Evolutionary conservation across 2,113 vertebrate genomes (phyloP), one percentile per base, ranked within the genome.

Genomic region (Cygnus atratus): DNA sequence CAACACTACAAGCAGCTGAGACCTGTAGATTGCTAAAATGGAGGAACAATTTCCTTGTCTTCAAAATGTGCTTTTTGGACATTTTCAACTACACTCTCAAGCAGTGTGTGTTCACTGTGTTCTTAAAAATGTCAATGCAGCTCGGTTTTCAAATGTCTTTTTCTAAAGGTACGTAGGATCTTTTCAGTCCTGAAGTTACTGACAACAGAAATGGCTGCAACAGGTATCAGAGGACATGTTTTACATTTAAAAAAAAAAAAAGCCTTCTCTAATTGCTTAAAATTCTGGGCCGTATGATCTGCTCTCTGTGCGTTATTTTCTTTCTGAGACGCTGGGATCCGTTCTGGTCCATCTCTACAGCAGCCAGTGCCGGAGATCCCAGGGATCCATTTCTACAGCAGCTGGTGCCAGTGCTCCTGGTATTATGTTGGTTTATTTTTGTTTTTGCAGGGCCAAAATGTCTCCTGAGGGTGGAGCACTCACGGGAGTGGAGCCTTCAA

Each of bases 91-190:
- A 50, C 10, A 22, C 16, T 65, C 9, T 1, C 18, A 43, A 48
- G 37, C 28, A 70, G 12, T 16, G 73, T 14, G 8, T 1, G 1
- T 77, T 77, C 4, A 6, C 4, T 0, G 0, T 63, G 15, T 29
- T 87, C 37, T 80, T 84, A 78, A 86, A 66, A 88, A 48, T 4
- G 8, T 67, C 16, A 11, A 68, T 11, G 5, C 33, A 59, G 41
- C 7, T 6, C 14, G 9, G 17, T 39, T 81, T 76, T 74, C 35
- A 74, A 70, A 66, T 37, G 19, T 39, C 29, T 14, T 71, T 62
- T 88, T 52, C 17, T 9, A 7, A 5, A 76, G 37, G 9, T 11
- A 4, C 8, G 11, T n/a, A 26, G 24, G n/a, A 22, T 50, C 50
- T 79, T 88, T 61, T 78, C 46, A 35, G 19, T 46, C 28, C 37